Conservation (phyloP, 1,140 invertebrate species). For the Rhagoletis zephyria region DNA sequence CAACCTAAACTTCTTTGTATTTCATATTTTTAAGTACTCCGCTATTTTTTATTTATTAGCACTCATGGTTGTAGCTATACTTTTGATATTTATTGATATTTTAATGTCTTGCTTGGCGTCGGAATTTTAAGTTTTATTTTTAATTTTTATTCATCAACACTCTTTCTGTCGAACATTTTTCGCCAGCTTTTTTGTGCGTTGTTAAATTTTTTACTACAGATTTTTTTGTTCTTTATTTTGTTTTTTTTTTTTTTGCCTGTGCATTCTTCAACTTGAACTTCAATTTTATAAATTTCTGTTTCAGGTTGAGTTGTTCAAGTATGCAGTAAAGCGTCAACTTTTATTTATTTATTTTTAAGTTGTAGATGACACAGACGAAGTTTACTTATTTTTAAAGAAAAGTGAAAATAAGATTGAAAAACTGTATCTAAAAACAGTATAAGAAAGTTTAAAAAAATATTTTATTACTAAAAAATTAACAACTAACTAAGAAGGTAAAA, state of each 20-base stretch:
- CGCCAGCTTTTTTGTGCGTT: neutral
- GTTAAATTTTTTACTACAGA: neutral
- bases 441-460: too few species aligned
- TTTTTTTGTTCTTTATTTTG: neutral
- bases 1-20: too few species aligned
- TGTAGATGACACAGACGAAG: too few species aligned
- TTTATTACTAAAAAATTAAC: too few species aligned
- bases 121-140: neutral
- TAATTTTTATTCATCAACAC: neutral
- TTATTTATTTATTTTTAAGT: too few species aligned
- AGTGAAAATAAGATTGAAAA: too few species aligned
- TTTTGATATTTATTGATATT: slow-evolving; percentile 17
- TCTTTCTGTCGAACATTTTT: neutral
- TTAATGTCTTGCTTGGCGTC: slow-evolving; percentile 47
- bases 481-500: too few species aligned
- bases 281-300: neutral
- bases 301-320: too few species aligned
- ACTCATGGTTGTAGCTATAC: neutral
- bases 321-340: too few species aligned
- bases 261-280: neutral
- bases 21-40: neutral
- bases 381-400: too few species aligned
- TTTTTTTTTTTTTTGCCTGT: neutral
- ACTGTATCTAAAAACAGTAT: too few species aligned
- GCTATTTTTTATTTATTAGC: neutral